A percentile compares a stretch with the other conserved stretches of the same genome.
phyloP scores from a whole-genome alignment of 1,140 invertebrate species.

The Pseudomyrmex sp. region DNA sequence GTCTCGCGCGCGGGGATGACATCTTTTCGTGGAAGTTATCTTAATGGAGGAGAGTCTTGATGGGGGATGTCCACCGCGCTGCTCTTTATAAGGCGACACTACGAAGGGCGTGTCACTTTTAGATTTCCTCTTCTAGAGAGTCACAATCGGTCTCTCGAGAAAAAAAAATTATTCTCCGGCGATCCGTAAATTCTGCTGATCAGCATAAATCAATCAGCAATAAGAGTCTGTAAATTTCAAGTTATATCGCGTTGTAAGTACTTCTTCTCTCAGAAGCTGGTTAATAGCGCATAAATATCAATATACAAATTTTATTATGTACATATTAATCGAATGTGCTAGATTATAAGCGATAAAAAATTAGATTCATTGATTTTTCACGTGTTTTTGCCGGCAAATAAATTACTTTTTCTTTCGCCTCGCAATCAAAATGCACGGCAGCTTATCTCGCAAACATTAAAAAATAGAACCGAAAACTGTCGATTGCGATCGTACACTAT shows the following conservation, averaged over 20 bases:
- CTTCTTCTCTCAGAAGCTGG: not conserved
- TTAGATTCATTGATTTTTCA: not conserved
- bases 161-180: not conserved
- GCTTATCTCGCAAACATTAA: not conserved
- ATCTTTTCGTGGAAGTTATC: constrained; percentile 58
- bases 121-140: not conserved
- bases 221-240: no score
- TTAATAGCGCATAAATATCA: not conserved
- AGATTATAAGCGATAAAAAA: constrained; percentile 5
- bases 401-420: not conserved
- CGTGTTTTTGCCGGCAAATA: constrained; percentile 8
- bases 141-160: not conserved
- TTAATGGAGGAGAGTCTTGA: constrained; percentile 24
- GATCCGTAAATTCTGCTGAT: not conserved
- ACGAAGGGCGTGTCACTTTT: not conserved
- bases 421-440: not conserved
- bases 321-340: not conserved
- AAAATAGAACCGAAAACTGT: constrained; percentile 27
- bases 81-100: not conserved
- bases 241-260: no score
- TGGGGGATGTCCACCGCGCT: not conserved
- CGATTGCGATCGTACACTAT: constrained; percentile 7
- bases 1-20: constrained; percentile 8
- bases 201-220: no score
- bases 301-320: not conserved